A percentile compares a stretch with the other conserved stretches of the same genome.
These are phyloP conservation scores for Athalia rosae DNA, from an alignment of 2,888 invertebrate genomes.

Conservation along the genomic window DNA sequence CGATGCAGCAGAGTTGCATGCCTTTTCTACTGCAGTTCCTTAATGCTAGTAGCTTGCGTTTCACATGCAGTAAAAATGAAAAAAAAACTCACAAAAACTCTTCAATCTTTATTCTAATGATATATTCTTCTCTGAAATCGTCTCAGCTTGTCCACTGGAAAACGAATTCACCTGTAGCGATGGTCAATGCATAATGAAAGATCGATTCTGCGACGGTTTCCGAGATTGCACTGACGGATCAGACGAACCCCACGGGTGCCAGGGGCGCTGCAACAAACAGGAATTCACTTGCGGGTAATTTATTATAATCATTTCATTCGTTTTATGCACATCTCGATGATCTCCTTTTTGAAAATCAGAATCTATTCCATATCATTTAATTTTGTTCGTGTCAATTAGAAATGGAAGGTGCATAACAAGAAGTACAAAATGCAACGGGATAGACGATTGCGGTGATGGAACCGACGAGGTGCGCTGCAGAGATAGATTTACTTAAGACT, in stretches of 20 bases:
- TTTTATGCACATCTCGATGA: neutral
- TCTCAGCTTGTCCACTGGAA: conserved; percentile 76
- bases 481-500: conserved; percentile 57
- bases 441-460: conserved; percentile 80
- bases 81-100: neutral
- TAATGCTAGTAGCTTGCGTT: neutral
- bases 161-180: conserved; percentile 78
- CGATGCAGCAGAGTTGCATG: no score
- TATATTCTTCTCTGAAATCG: conserved; percentile 71
- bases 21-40: neutral
- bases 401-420: conserved; percentile 79
- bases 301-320: neutral
- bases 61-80: neutral
- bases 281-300: conserved; percentile 70
- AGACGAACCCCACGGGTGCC: conserved; percentile 80
- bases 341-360: neutral
- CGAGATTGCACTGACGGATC: conserved; percentile 81
- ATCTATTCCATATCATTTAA: neutral
- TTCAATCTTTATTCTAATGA: conserved; percentile 70
- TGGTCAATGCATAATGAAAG: conserved; percentile 78
- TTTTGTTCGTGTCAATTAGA: conserved; percentile 71
- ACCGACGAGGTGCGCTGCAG: conserved; percentile 79
- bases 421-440: conserved; percentile 79
- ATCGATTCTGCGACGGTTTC: conserved; percentile 80
- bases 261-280: conserved; percentile 70